Percentiles rank a stretch among this genome's conserved stretches.
Evolutionary conservation across 2,113 vertebrate genomes (phyloP).

Genomic region (Solea senegalensis): DNA sequence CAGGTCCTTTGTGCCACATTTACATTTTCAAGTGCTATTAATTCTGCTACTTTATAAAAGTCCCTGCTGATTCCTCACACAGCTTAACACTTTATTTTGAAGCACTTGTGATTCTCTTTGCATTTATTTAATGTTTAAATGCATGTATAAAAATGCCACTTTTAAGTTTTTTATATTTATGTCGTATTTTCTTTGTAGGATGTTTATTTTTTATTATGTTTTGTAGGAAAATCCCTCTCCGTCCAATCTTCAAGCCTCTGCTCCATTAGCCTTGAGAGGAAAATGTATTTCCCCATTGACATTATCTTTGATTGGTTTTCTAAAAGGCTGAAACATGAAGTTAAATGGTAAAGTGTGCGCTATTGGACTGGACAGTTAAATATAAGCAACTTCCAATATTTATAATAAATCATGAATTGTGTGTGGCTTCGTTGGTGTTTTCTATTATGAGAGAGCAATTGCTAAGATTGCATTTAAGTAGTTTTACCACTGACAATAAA

Average conservation of each 20-base stretch:
- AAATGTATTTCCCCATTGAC: not conserved
- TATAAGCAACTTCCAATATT: not conserved
- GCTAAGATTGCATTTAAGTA: not conserved
- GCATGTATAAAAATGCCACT: too few species aligned
- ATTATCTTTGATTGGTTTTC: not conserved
- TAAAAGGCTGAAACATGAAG: not conserved
- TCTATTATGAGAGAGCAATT: not conserved
- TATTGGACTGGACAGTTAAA: constrained; percentile 1
- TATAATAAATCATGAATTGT: constrained; percentile 10
- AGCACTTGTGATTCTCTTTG: too few species aligned
- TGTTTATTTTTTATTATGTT: not conserved
- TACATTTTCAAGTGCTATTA: too few species aligned
- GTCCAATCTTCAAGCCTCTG: not conserved
- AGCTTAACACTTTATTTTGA: too few species aligned
- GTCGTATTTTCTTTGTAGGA: not conserved
- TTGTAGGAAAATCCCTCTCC: not conserved
- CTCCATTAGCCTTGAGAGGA: not conserved
- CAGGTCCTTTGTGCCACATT: too few species aligned
- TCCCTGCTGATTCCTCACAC: too few species aligned
- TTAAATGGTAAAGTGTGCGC: constrained; percentile 1
- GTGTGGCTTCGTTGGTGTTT: not conserved
- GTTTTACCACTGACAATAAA: not conserved
- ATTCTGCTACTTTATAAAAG: too few species aligned
- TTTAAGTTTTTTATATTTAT: not conserved
- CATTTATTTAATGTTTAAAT: too few species aligned